Evolutionary conservation across 2,888 invertebrate species (phyloP), one percentile per base, ranked within the genome.

Genomic region (Brenthis daphne): DNA sequence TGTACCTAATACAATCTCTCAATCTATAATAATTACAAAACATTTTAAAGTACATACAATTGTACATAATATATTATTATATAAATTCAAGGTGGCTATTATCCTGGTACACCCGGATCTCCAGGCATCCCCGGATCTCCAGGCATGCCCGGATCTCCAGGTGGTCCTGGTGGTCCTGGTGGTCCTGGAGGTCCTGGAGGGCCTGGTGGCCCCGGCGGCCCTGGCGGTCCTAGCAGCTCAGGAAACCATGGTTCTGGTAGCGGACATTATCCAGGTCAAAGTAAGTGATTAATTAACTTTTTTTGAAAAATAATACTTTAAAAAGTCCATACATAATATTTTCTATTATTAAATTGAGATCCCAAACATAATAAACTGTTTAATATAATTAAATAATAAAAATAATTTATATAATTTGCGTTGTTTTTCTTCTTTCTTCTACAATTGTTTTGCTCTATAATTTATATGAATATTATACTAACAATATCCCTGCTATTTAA

Each of bases 161-260:
- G 70, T 2, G 60, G 33, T 12, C 78, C 71, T n/a, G 76, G 72
- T 75, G 75, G 57, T 82, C 87, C 67, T 80, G 82, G 64, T 82
- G 81, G 33, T 84, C 89, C 72, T 3, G 72, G 72, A 1, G 50
- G 65, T 4, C 72, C 72, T 0, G 68, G 71, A 6, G 66, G 66
- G 0, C 80, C 69, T 6, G 67, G 70, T 14, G 71, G 66, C 12
- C 68, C 71, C 5, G 72, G 67, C 16, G 67, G 65, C 6, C 72
- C 72, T 5, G 79, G 79, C 0, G 56, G 74, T 1, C 68, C 71
- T 11, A 65, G 67, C 16, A 60, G 65, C 6, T 67, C 67, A 2
- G 63, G 57, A 16, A n/a, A 14, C 3, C 29, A 82, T 53, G 64
- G 73, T 20, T 75, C 77, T 13, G 77, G 79, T 0, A 57, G 74